phyloP scores from a whole-genome alignment of 2,113 vertebrate genomes.

The Tympanuchus pallidicinctus region DNA sequence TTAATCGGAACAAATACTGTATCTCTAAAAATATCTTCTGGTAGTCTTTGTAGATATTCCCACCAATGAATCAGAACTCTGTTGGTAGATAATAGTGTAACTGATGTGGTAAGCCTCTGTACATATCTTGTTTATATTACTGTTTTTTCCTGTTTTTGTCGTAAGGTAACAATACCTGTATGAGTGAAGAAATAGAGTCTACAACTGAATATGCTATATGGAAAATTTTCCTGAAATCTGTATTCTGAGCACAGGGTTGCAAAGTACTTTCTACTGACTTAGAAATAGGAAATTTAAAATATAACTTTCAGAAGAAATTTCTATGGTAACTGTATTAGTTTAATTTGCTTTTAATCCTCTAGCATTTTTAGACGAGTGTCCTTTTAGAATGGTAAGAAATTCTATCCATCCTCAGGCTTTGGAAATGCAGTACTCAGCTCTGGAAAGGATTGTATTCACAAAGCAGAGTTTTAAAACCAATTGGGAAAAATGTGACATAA shows the following conservation, averaged over 20 bases:
- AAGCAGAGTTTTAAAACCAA: background rate
- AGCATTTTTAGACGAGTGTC: background rate
- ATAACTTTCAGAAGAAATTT: background rate
- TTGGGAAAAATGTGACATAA: background rate
- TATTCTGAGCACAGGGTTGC: background rate
- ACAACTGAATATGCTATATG: background rate
- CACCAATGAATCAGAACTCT: background rate
- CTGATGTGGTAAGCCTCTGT: background rate
- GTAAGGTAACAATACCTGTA: background rate
- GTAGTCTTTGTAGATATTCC: background rate
- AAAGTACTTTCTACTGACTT: background rate
- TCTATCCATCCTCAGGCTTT: background rate
- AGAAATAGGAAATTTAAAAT: background rate
- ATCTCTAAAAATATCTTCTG: background rate
- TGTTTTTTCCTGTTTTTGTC: constrained; percentile 19
- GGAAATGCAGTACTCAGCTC: background rate
- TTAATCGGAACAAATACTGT: background rate
- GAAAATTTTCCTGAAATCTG: background rate
- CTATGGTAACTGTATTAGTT: background rate
- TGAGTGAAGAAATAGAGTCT: background rate
- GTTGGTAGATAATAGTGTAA: background rate
- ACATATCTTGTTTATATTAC: background rate
- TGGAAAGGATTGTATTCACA: background rate
- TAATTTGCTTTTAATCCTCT: background rate
- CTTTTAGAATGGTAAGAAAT: background rate